A percentile compares a stretch with the other conserved stretches of the same genome.
Conservation (phyloP, 2,888 invertebrate genomes). For the Cephus rjabovi region DNA sequence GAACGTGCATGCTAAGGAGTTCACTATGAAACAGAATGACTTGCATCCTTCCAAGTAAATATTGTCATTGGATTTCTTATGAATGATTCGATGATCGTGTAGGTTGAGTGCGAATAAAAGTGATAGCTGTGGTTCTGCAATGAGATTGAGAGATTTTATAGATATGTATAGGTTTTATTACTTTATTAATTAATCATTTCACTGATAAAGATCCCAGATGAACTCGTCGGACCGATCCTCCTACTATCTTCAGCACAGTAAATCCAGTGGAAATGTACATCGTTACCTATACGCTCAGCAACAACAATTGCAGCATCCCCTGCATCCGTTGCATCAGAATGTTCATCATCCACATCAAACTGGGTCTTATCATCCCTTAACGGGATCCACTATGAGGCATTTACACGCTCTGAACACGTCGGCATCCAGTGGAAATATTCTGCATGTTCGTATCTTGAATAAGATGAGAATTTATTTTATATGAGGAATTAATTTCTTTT, state of each 20-base stretch:
- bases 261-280: conserved; percentile 77
- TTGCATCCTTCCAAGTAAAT: conserved; percentile 63
- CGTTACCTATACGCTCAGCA: conserved; percentile 69
- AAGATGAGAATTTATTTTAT: background rate
- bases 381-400: conserved; percentile 46
- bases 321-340: conserved; percentile 67
- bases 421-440: conserved; percentile 74
- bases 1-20: conserved; percentile 91
- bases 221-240: conserved; percentile 54
- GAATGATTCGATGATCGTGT: background rate
- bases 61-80: conserved; percentile 9
- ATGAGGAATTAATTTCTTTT: background rate
- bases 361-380: conserved; percentile 36
- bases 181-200: background rate
- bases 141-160: background rate
- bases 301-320: conserved; percentile 68
- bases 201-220: conserved; percentile 55
- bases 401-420: conserved; percentile 66
- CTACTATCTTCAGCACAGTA: conserved; percentile 74
- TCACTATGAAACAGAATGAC: conserved; percentile 80
- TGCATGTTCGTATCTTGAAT: conserved; percentile 65
- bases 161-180: background rate
- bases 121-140: background rate
- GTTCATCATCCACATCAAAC: conserved; percentile 49
- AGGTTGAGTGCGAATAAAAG: background rate